Evolutionary conservation across 2,888 invertebrate species (phyloP).

Genomic region (Sesia bembeciformis): DNA sequence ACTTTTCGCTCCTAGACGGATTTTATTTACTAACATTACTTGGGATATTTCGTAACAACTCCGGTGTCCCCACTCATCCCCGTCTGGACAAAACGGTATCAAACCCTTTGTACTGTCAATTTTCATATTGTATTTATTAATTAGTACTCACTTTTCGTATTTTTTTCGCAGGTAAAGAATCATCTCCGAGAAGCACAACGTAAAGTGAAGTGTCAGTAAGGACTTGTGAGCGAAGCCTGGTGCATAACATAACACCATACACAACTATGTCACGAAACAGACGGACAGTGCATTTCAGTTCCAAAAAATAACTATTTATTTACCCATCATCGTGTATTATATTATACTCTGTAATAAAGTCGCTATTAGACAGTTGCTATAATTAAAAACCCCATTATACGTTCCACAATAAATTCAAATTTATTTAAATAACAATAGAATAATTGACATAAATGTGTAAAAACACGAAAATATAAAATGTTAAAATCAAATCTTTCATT

Average conservation of each 20-base stretch:
- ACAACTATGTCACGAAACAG: conserved; percentile 23
- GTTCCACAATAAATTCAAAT: conserved; percentile 1
- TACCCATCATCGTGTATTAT: background rate
- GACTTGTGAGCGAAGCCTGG: conserved; percentile 62
- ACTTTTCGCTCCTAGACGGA: no score
- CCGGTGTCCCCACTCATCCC: no score
- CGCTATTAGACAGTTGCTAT: conserved; percentile 24
- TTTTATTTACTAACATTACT: background rate
- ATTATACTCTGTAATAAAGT: conserved; percentile 1
- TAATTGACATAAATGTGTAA: no score
- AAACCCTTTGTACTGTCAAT: no score
- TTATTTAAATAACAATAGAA: background rate
- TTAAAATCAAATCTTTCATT: background rate
- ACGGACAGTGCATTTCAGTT: conserved; percentile 28
- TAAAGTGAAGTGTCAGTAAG: conserved; percentile 67
- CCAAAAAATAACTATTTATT: background rate
- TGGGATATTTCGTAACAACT: no score
- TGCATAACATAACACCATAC: conserved; percentile 43
- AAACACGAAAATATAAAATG: conserved; percentile 1
- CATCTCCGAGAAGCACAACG: conserved; percentile 39
- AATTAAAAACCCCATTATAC: conserved; percentile 5
- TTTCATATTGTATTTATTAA: background rate
- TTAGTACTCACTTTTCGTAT: conserved; percentile 1
- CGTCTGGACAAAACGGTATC: no score
- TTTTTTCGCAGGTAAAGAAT: conserved; percentile 34